Base-by-base conservation (phyloP, 2,888 invertebrate species). In the Subacronicta megacephala region DNA sequence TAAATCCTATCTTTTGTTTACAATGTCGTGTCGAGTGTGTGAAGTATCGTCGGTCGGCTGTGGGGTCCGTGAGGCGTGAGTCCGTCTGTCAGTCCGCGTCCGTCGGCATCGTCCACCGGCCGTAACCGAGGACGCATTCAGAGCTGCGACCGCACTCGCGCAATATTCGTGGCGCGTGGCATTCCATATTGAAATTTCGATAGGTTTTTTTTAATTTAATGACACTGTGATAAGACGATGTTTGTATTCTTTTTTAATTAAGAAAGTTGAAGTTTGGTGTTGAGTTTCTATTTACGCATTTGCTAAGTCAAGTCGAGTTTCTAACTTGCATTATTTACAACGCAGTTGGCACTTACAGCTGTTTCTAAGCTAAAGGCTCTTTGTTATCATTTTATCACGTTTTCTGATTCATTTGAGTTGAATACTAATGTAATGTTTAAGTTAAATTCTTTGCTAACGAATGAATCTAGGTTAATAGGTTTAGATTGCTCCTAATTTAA, bases 1-100 rank as follows among this genome's bases (percentile, higher is more conserved):
- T 57, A 62, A 65, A 70, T 56, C 54, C 31, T 62, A 61, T 59
- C 56, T 53, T 62, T 76, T 78, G 77, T 78, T 80, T 76, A 72
- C 71, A 65, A 70, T 64, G 38, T 12, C 38, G 42, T 55, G 62
- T 74, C 57, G 46, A 46, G 51, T 56, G 60, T 29, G 50, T 46
- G 43, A 26, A 10, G 49, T 18, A 38, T 36, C 12, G 17, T 9
- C 50, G 50, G 51, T 50, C 42, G 36, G 55, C 40, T 43, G 62
- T 46, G 63, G 49, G 64, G 65, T 62, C 64, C 57, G 62, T 17
- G 41, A 26, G 62, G 62, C 57, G 62, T 17, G 41, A 26, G 62
- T 35, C 33, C 41, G 40, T 44, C 38, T 58, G 46, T 77, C 83
- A 83, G 84, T 83, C 60, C 74, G 82, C 77, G 78, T 69, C 63